Evolutionary conservation across 2,888 invertebrate genomes (phyloP).

Genomic region (Drosophila fungiperda): DNA sequence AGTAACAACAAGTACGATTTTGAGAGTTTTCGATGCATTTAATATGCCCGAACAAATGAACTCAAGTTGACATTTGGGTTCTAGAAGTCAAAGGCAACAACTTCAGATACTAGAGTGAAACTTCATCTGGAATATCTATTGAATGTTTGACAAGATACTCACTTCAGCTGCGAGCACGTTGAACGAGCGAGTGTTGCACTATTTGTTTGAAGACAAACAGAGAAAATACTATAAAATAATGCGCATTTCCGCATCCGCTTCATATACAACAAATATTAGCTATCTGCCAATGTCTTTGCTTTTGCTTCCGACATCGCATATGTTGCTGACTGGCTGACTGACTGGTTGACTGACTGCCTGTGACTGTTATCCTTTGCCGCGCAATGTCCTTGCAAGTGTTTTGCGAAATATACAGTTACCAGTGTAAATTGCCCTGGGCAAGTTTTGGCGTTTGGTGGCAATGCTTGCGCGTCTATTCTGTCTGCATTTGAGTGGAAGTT

Average conservation of each 20-base stretch:
- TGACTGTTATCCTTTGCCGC: conserved; percentile 18
- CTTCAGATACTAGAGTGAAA: not conserved
- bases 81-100: not conserved
- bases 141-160: conserved; percentile 23
- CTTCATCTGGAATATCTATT: conserved; percentile 5
- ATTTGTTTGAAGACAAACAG: conserved; percentile 27
- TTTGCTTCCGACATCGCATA: not conserved
- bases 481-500: conserved; percentile 57
- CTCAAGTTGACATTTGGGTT: not conserved
- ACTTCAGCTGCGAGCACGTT: conserved; percentile 21
- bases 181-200: conserved; percentile 13
- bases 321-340: conserved; percentile 3
- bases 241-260: conserved; percentile 75
- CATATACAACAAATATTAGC: conserved; percentile 51
- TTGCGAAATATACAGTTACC: conserved; percentile 76
- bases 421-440: conserved; percentile 78
- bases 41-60: not conserved
- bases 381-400: conserved; percentile 76
- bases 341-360: conserved; percentile 3
- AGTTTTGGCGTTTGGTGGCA: conserved; percentile 58
- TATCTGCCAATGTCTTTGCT: conserved; percentile 26
- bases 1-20: not conserved
- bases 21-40: not conserved
- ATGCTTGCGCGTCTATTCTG: conserved; percentile 33
- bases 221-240: conserved; percentile 68